Evolutionary conservation across 2,113 vertebrate genomes (phyloP), one percentile per base, ranked within the genome.

Genomic region (Daphoenositta chrysoptera): DNA sequence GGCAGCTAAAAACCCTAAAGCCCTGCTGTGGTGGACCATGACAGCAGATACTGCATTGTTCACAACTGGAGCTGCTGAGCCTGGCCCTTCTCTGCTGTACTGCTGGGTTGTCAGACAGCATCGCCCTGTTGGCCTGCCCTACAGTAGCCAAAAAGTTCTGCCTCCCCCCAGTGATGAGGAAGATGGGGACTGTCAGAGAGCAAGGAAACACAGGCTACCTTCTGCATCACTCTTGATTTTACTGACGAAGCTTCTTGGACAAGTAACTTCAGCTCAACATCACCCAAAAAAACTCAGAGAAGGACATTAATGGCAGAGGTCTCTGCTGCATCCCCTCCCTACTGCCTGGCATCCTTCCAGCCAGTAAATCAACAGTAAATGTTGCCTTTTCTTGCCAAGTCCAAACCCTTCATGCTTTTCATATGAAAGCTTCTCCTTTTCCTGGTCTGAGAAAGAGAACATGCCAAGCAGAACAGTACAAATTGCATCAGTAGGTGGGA

Each of bases 61-160:
- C 14, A 47, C 15, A 42, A 61, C 31, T 15, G 24, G 61, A 92
- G 39, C 6, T 78, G 28, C 24, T 50, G 65, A 86, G 31, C 22
- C 35, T 51, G 48, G 30, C 24, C 42, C 42, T 45, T 37, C 33
- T 35, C 42, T 66, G 56, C n/a, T 5, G 2, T 23, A 4, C 28
- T 66, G 33, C 33, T 0, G 0, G 28, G 40, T 39, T 69, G 48
- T 53, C 48, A 89, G 77, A 48, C 37, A 50, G 20, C 2, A 1
- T 35, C 0, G 0, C 28, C 24, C 6, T 0, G 0, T 27, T 64
- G 83, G 44, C 31, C n/a, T 48, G 22, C 7, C 9, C 39, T 65
- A 37, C 30, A 33, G 28, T 35, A 88, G 45, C 61, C 47, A 91
- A 75, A 84, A 45, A 16, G 18, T 57, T 87, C 83, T 63, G 56